phyloP scores from a whole-genome alignment of 1,140 invertebrate genomes.

The Diorhabda carinulata region DNA sequence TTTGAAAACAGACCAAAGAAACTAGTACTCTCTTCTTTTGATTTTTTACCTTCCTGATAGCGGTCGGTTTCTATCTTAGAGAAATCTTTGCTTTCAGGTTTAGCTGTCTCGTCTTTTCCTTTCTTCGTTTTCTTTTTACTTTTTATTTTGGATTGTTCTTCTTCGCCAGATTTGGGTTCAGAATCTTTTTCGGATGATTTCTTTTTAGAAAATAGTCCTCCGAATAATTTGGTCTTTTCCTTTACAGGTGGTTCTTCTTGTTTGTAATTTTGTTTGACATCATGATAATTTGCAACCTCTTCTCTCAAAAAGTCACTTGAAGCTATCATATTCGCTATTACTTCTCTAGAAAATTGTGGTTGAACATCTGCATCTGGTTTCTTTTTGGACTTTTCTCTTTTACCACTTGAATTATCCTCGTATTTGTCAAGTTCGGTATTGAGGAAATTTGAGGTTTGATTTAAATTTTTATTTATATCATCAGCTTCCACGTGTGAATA shows the following conservation, averaged over 20 bases:
- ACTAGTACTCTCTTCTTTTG: constrained; percentile 24
- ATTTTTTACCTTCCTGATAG: constrained; percentile 27
- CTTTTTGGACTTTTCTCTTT: neutral
- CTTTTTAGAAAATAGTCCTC: constrained; percentile 29
- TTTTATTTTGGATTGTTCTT: constrained; percentile 12
- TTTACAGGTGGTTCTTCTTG: constrained; percentile 5
- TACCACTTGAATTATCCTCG: constrained; percentile 16
- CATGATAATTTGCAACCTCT: constrained; percentile 28
- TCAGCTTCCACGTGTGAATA: neutral
- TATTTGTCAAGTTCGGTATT: constrained; percentile 33
- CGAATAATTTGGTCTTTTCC: constrained; percentile 23
- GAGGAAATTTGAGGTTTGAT: constrained; percentile 29
- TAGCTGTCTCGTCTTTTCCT: constrained; percentile 5
- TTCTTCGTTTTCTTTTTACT: constrained; percentile 12
- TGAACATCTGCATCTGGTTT: neutral
- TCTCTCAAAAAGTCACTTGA: constrained; percentile 23
- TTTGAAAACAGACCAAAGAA: constrained; percentile 31
- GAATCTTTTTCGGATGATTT: constrained; percentile 28
- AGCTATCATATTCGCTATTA: constrained; percentile 15
- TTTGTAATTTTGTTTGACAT: constrained; percentile 19
- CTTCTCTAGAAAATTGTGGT: constrained; percentile 11
- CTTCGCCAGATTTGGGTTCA: neutral
- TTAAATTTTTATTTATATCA: constrained; percentile 12
- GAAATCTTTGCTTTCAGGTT: constrained; percentile 33
- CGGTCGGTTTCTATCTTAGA: constrained; percentile 33